These are phyloP conservation scores for Metalampra italica DNA, from an alignment of 2,888 invertebrate genomes.

Conservation along the genomic window DNA sequence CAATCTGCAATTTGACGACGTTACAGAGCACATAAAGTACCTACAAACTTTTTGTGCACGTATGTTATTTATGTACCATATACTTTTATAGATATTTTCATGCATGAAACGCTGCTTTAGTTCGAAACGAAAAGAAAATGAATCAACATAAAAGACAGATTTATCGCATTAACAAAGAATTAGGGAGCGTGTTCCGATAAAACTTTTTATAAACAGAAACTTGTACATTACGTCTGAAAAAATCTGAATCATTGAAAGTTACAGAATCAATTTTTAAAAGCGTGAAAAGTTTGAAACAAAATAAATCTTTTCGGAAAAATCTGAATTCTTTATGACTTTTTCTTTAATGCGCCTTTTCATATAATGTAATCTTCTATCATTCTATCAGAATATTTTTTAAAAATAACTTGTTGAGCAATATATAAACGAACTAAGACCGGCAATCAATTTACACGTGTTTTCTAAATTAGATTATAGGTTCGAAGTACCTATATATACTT, in stretches of 20 bases:
- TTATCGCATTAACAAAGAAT: slow-evolving; percentile 58
- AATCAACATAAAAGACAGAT: slow-evolving; percentile 47
- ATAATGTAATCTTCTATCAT: neutral
- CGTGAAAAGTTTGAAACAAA: slow-evolving; percentile 55
- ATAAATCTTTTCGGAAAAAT: slow-evolving; percentile 39
- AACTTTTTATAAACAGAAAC: slow-evolving; percentile 64
- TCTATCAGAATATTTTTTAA: no score
- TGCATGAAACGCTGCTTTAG: no score
- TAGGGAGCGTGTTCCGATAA: slow-evolving; percentile 52
- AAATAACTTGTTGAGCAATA: neutral
- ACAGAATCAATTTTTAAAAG: slow-evolving; percentile 68
- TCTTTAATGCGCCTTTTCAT: slow-evolving; percentile 13
- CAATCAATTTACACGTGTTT: no score
- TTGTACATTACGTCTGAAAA: slow-evolving; percentile 70
- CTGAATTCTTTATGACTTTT: slow-evolving; percentile 41
- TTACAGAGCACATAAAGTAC: no score
- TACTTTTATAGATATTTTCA: no score
- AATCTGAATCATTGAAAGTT: slow-evolving; percentile 61
- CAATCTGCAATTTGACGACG: no score
- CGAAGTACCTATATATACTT: no score
- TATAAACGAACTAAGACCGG: neutral
- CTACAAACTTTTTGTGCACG: no score
- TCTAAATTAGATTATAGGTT: no score
- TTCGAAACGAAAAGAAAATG: slow-evolving; percentile 14
- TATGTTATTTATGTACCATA: no score